Base-by-base conservation (phyloP, 2,888 invertebrate species). In the Dynastes tityus region DNA sequence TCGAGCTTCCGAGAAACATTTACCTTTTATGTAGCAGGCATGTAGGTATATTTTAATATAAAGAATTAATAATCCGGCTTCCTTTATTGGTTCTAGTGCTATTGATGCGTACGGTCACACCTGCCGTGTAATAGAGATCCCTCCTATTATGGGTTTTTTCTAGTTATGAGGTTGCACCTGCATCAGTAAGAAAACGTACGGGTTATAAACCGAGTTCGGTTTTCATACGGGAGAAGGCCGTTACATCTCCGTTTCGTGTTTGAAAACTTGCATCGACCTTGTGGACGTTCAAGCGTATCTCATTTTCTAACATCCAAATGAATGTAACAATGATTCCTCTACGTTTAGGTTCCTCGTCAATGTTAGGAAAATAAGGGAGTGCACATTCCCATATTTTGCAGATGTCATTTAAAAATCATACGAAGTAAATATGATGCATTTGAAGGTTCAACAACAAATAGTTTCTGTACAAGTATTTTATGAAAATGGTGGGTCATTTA, bases 61-160 rank as follows among this genome's bases (percentile, higher is more conserved):
- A 1, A 55, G 16, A 55, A 55, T 55, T n/a, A 55, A 55, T 55
- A 55, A 55, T 55, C n/a, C 13, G 0, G 1, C 22, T 65, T 63
- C 63, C 3, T n/a, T 40, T 68, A 49, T 51, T 27, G 13, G 11
- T 68, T 49, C 27, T 29, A 27, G 32, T 29, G n/a, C 29, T 68
- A 51, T 68, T 68, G 68, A 68, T 51, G 68, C 22, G 40, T 40
- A 68, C 29, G 29, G 51, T 51, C 27, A 68, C 68, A 68, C 68
- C 68, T 68, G 68, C 49, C 51, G 51, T 22, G 27, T 51, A 27
- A 51, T 51, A 68, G 51, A 51, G 40, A 51, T 53, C 68, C 68
- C 68, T 9, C 51, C 68, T 68, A 68, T 68, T 68, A 49, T 68
- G n/a, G 51, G 32, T 51, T 68, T 51, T 6, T 68, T 68, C 68